Conservation (phyloP, 2,888 invertebrate species). For the Coronaproctus castanopsis region DNA sequence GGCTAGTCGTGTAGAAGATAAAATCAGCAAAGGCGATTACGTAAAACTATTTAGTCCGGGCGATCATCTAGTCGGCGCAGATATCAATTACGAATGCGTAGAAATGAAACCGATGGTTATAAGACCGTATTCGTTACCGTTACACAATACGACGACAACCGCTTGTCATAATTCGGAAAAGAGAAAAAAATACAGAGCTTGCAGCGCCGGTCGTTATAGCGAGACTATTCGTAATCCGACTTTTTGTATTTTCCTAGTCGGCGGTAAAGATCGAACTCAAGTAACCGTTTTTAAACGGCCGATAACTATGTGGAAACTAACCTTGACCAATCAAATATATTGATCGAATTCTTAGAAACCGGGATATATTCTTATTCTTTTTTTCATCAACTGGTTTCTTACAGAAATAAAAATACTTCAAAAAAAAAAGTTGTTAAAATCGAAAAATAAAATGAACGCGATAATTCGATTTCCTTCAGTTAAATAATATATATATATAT, state of each 20-base stretch:
- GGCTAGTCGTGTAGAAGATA: conserved; percentile 2
- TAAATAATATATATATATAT: too few species aligned
- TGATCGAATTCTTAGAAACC: not conserved
- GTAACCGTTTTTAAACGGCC: conserved; percentile 54
- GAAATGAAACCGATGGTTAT: conserved; percentile 22
- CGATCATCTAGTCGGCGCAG: conserved; percentile 37
- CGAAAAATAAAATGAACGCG: too few species aligned
- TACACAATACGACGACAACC: conserved; percentile 14
- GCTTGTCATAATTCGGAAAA: not conserved
- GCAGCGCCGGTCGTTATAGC: conserved; percentile 37
- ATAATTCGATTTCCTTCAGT: too few species aligned
- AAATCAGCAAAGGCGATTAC: conserved; percentile 21
- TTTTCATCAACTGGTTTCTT: too few species aligned
- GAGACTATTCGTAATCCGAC: conserved; percentile 27
- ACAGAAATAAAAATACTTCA: too few species aligned
- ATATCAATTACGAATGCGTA: conserved; percentile 24
- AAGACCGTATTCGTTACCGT: conserved; percentile 20
- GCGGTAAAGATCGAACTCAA: conserved; percentile 59
- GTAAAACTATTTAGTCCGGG: conserved; percentile 38
- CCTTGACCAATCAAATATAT: conserved; percentile 7
- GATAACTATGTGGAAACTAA: conserved; percentile 54
- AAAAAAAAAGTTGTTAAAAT: too few species aligned
- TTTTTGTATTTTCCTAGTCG: conserved; percentile 46
- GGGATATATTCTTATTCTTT: not conserved
- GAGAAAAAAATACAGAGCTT: conserved; percentile 29